Conservation (phyloP, 2,113 vertebrate species). For the Entelurus aequoreus region DNA sequence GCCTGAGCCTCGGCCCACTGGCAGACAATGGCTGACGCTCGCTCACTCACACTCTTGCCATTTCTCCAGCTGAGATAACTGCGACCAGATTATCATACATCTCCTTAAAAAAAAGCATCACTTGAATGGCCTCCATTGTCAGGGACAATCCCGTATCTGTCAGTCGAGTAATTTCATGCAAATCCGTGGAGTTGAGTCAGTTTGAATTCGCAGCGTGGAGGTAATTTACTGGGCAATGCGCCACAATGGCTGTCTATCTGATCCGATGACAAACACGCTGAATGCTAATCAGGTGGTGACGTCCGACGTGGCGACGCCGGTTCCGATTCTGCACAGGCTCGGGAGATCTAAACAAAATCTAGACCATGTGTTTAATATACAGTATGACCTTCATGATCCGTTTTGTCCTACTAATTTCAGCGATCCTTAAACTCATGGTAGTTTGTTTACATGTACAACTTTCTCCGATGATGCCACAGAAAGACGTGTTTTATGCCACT, state of each 20-base stretch:
- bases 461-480: too few relatives aligned
- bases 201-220: slow-evolving; percentile 35
- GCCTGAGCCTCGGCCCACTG: slow-evolving; percentile 21
- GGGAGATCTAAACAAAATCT: slow-evolving; percentile 1
- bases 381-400: too few relatives aligned
- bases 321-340: neutral
- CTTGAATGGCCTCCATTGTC: slow-evolving; percentile 43
- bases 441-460: too few relatives aligned
- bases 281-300: slow-evolving; percentile 17
- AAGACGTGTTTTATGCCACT: too few relatives aligned
- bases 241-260: slow-evolving; percentile 25
- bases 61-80: slow-evolving; percentile 36
- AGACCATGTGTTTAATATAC: slow-evolving; percentile 8
- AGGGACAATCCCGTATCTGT: slow-evolving; percentile 32
- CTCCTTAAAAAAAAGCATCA: slow-evolving; percentile 39
- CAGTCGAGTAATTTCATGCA: slow-evolving; percentile 56
- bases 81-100: slow-evolving; percentile 51
- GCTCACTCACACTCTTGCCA: slow-evolving; percentile 16
- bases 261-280: slow-evolving; percentile 13
- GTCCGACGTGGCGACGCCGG: slow-evolving; percentile 11
- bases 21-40: slow-evolving; percentile 41
- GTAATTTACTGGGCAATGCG: slow-evolving; percentile 41
- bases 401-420: too few relatives aligned
- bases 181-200: slow-evolving; percentile 44
- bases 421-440: too few relatives aligned